Percentiles rank a stretch among this genome's conserved stretches.
Conservation (phyloP, 2,797 vertebrate genomes). For the Spinus pinus region DNA sequence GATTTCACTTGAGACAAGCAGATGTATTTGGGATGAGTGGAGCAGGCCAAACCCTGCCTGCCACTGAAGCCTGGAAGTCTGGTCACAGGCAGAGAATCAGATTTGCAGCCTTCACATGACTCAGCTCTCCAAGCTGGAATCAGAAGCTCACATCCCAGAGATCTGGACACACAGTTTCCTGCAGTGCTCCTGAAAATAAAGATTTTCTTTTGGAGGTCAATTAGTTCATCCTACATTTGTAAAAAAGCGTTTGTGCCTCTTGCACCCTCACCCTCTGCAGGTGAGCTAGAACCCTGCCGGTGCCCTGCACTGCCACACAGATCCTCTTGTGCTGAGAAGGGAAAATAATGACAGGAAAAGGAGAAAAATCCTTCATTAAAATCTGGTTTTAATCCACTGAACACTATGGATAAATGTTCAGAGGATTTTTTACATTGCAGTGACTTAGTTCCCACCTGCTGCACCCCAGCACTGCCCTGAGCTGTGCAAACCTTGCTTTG, state of each 20-base stretch:
- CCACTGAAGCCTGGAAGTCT: conserved; percentile 6
- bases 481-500: background rate
- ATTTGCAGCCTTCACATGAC: conserved; percentile 38
- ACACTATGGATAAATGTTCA: background rate
- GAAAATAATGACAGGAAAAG: background rate
- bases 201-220: background rate
- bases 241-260: background rate
- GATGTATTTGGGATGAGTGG: conserved; percentile 17
- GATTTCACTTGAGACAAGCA: conserved; percentile 48
- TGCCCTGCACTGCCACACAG: background rate
- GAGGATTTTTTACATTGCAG: background rate
- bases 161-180: background rate
- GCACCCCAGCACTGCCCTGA: background rate
- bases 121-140: conserved; percentile 1
- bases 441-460: background rate
- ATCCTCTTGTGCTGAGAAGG: background rate
- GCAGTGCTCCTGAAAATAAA: background rate
- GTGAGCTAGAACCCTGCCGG: background rate
- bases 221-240: background rate
- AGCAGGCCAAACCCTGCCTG: background rate
- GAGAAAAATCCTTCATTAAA: background rate
- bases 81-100: background rate
- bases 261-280: background rate
- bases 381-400: background rate
- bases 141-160: background rate